Conservation (phyloP, 1,140 invertebrate genomes). For the Heliothis virescens region DNA sequence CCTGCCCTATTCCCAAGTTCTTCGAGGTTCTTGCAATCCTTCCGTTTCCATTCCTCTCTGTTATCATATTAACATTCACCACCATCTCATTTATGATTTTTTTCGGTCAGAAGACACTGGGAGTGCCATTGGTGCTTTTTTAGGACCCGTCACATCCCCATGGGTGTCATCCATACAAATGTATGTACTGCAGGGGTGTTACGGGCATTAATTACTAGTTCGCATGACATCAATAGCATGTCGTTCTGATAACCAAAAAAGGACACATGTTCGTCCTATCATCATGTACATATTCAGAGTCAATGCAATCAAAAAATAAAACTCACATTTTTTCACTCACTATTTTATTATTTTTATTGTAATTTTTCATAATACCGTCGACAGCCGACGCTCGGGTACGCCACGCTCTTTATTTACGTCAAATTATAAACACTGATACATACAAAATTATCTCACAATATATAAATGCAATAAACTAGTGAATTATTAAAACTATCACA, state of each 20-base stretch:
- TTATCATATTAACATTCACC: too few species aligned
- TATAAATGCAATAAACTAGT: conserved; percentile 60
- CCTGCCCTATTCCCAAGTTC: too few species aligned
- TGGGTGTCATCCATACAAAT: too few species aligned
- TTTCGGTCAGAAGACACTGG: not conserved
- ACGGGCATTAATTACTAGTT: too few species aligned
- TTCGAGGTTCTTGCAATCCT: too few species aligned
- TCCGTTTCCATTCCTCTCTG: too few species aligned
- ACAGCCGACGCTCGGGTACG: conserved; percentile 59
- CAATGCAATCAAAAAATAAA: conserved; percentile 55
- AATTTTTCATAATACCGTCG: conserved; percentile 84
- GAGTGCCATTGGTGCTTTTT: not conserved
- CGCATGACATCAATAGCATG: too few species aligned
- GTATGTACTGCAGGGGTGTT: too few species aligned
- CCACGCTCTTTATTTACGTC: conserved; percentile 66
- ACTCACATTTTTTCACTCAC: conserved; percentile 66
- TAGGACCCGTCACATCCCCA: too few species aligned
- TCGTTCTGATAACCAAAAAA: too few species aligned
- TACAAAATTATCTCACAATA: conserved; percentile 43
- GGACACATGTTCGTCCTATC: not conserved
- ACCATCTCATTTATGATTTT: not conserved
- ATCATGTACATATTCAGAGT: too few species aligned
- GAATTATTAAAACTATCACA: conserved; percentile 71
- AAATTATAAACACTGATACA: conserved; percentile 68
- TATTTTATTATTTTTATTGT: conserved; percentile 86